These are phyloP conservation scores for Ctenomys sociabilis DNA, from an alignment of 2,113 vertebrate species.

Conservation along the genomic window DNA sequence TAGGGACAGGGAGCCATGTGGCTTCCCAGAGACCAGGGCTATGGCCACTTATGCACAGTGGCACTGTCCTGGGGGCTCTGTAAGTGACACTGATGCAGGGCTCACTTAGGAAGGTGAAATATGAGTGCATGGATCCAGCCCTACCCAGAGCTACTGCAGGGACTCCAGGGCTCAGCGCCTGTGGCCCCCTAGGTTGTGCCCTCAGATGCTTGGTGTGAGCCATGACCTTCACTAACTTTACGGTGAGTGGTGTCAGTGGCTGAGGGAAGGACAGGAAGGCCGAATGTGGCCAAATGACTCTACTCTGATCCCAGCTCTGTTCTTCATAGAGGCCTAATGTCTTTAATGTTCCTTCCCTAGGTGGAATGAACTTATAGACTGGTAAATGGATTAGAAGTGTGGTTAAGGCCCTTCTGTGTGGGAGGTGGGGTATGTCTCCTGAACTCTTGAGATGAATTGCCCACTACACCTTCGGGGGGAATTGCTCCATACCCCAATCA, in stretches of 20 bases:
- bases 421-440: neutral
- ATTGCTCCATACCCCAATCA: neutral
- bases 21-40: neutral
- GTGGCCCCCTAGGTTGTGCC: neutral
- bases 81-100: neutral
- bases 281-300: accelerated
- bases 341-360: too few species aligned
- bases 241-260: neutral
- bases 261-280: neutral
- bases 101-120: neutral
- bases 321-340: neutral
- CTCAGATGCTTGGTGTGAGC: neutral
- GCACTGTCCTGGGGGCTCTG: neutral
- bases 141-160: neutral
- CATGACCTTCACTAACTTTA: neutral
- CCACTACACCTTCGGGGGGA: neutral
- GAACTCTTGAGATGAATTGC: neutral
- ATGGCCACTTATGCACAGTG: neutral
- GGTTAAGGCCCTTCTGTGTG: neutral
- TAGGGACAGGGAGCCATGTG: neutral
- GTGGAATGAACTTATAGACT: neutral
- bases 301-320: neutral
- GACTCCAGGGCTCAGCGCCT: neutral
- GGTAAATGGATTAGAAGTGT: neutral
- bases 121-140: neutral